These are phyloP conservation scores for Girardinus metallicus DNA, from an alignment of 2,797 vertebrate species.

Conservation along the genomic window DNA sequence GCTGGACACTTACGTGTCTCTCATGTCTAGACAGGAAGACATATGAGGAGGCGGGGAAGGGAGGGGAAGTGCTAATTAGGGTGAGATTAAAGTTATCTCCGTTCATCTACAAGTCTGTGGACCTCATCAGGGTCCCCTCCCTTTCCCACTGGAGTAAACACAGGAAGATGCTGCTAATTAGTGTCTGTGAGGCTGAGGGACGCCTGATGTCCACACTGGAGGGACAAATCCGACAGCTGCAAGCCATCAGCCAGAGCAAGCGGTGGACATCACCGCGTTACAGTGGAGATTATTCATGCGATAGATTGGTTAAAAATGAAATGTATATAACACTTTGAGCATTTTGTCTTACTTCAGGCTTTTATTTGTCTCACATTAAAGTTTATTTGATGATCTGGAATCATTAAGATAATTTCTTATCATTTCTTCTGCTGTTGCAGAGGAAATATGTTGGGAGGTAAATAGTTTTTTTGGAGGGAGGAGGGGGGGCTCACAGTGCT, in stretches of 20 bases:
- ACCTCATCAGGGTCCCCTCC: slow-evolving; percentile 66
- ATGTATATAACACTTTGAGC: neutral
- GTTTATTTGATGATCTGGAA: neutral
- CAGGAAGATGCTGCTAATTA: slow-evolving; percentile 81
- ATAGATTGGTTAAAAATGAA: neutral
- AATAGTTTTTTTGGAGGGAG: too few species aligned
- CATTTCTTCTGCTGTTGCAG: neutral
- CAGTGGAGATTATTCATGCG: neutral
- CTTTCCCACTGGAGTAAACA: slow-evolving; percentile 82
- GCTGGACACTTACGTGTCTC: slow-evolving; percentile 26
- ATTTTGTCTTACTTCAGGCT: neutral
- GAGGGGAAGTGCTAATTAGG: slow-evolving; percentile 78
- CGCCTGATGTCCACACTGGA: slow-evolving; percentile 35
- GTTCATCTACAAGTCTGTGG: slow-evolving; percentile 76
- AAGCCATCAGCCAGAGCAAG: slow-evolving; percentile 25
- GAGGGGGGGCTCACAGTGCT: too few species aligned
- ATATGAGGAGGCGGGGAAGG: slow-evolving; percentile 65
- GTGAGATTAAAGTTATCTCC: slow-evolving; percentile 80
- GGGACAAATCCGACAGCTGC: slow-evolving; percentile 33
- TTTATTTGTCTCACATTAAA: neutral
- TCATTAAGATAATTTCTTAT: too few species aligned
- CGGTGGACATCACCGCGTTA: slow-evolving; percentile 11
- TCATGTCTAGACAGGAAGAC: slow-evolving; percentile 83
- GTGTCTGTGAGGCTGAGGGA: slow-evolving; percentile 66
- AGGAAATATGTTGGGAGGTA: neutral